These are phyloP conservation scores for Speoplatyrhinus poulsoni DNA, from an alignment of 2,113 vertebrate species.

Conservation along the genomic window DNA sequence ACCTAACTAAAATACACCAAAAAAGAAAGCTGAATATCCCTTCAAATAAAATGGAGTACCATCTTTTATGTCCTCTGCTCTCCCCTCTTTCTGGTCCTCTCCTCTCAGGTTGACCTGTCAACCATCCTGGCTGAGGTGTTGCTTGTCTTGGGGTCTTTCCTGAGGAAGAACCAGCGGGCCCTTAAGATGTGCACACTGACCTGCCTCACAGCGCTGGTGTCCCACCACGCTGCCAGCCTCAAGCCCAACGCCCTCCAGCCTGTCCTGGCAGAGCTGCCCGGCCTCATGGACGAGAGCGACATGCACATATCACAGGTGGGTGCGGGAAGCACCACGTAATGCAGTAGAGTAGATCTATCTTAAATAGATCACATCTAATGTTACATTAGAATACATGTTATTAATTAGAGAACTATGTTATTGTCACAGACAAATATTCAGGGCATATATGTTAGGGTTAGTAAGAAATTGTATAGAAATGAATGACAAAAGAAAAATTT, in stretches of 20 bases:
- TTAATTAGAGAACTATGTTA: too few relatives aligned
- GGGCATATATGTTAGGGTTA: too few relatives aligned
- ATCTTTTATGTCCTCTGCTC: neutral
- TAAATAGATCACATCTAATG: too few relatives aligned
- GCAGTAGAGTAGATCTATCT: too few relatives aligned
- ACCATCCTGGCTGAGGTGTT: constrained; percentile 83
- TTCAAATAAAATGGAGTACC: neutral
- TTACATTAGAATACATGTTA: too few relatives aligned
- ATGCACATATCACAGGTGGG: constrained; percentile 92
- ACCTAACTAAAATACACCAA: too few relatives aligned
- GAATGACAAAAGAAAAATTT: too few relatives aligned
- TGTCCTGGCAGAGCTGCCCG: constrained; percentile 82
- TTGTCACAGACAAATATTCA: too few relatives aligned
- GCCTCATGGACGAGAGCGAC: constrained; percentile 86
- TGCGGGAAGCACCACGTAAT: neutral
- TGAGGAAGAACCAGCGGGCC: constrained; percentile 89
- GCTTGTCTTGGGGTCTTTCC: constrained; percentile 86
- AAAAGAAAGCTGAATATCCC: too few relatives aligned
- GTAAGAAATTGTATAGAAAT: too few relatives aligned
- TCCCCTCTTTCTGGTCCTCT: neutral
- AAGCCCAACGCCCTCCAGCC: constrained; percentile 79
- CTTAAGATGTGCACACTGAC: constrained; percentile 84
- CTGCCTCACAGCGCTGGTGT: constrained; percentile 83
- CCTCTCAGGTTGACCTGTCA: constrained; percentile 76
- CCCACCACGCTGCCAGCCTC: constrained; percentile 82